Percentiles rank a stretch among this genome's conserved stretches.
phyloP scores from a whole-genome alignment of 2,797 vertebrate species.

The Stomatorhinus walkeri region DNA sequence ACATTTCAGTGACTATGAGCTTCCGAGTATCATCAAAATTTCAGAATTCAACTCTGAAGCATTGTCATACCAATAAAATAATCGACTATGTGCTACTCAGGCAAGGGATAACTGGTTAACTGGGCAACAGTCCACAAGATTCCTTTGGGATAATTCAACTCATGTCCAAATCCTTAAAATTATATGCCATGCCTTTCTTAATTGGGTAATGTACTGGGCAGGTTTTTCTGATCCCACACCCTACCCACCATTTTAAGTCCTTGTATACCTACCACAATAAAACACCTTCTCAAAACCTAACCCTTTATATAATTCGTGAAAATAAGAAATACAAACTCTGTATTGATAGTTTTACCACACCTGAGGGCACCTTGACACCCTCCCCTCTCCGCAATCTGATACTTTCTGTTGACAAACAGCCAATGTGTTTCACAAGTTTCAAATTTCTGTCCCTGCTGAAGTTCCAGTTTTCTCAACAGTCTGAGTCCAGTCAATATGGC shows the following conservation, averaged over 20 bases:
- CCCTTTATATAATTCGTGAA: not conserved
- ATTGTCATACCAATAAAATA: not conserved
- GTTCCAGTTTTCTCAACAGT: not conserved
- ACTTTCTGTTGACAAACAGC: not conserved
- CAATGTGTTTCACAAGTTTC: not conserved
- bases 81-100: not conserved
- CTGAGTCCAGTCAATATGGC: not conserved
- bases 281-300: not conserved
- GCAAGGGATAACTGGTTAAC: not conserved
- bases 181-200: not conserved
- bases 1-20: not conserved
- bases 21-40: not conserved
- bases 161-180: not conserved
- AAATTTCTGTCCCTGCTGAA: not conserved
- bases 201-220: not conserved
- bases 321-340: not conserved
- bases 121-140: not conserved
- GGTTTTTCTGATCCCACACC: not conserved
- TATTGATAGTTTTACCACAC: not conserved
- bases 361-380: not conserved
- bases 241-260: not conserved
- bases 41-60: not conserved
- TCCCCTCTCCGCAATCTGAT: not conserved
- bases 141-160: not conserved
- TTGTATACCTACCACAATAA: not conserved